Conservation (phyloP, 2,888 invertebrate species). For the Itoplectis maculator region DNA sequence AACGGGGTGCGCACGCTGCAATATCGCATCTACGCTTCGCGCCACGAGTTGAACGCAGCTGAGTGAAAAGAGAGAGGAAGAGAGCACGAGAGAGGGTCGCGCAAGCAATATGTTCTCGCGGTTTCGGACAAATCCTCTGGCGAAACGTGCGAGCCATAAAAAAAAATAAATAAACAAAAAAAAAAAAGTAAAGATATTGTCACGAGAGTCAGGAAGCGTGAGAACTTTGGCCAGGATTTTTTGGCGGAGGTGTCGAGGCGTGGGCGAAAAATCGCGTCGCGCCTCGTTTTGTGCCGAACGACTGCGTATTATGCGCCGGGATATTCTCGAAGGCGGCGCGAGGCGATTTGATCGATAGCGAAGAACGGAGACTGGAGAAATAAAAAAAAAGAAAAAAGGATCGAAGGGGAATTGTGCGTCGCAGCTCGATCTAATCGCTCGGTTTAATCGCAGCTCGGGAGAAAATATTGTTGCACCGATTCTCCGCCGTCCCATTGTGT, state of each 20-base stretch:
- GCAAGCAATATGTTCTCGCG: neutral
- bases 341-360: constrained; percentile 61
- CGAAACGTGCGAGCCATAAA: neutral
- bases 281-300: neutral
- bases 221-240: neutral
- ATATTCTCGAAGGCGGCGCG: constrained; percentile 54
- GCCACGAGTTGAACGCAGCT: neutral
- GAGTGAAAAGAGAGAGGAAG: constrained; percentile 80
- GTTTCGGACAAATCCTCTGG: neutral
- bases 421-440: constrained; percentile 72
- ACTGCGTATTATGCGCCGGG: constrained; percentile 7
- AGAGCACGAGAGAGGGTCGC: constrained; percentile 56
- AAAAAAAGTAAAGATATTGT: neutral
- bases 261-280: constrained; percentile 49
- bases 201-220: constrained; percentile 21
- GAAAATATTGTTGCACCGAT: constrained; percentile 72
- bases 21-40: constrained; percentile 2
- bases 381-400: constrained; percentile 29
- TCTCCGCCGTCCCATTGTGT: constrained; percentile 46
- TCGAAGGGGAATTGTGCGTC: constrained; percentile 48
- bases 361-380: constrained; percentile 31
- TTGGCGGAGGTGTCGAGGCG: constrained; percentile 37
- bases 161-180: constrained; percentile 1
- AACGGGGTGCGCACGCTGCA: constrained; percentile 8
- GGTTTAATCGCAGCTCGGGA: constrained; percentile 65